Conservation (phyloP, 2,113 vertebrate species). For the Seriola rivoliana region DNA sequence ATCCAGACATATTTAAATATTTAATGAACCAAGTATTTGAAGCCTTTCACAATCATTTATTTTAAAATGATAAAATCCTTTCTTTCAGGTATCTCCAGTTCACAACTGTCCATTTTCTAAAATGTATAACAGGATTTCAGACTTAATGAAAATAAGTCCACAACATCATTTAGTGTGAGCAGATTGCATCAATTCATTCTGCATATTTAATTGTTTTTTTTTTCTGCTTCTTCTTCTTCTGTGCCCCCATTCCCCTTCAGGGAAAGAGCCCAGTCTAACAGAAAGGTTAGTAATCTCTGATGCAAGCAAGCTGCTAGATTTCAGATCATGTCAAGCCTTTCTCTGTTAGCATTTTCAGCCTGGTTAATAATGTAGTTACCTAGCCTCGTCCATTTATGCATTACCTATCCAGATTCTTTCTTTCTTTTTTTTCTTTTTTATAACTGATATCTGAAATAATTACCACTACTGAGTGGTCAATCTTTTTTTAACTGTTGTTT, state of each 20-base stretch:
- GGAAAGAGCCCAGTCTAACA: slow-evolving; percentile 66
- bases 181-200: slow-evolving; percentile 75
- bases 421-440: not conserved
- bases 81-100: slow-evolving; percentile 10
- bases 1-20: not conserved
- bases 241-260: slow-evolving; percentile 53
- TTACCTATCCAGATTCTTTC: slow-evolving; percentile 56
- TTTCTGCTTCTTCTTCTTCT: slow-evolving; percentile 5
- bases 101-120: slow-evolving; percentile 20
- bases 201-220: slow-evolving; percentile 80
- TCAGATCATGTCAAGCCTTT: slow-evolving; percentile 78
- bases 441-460: slow-evolving; percentile 74
- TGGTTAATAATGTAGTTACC: slow-evolving; percentile 79
- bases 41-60: slow-evolving; percentile 9
- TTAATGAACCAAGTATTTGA: not conserved
- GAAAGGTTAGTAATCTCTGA: slow-evolving; percentile 82
- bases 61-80: not conserved
- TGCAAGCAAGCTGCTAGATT: slow-evolving; percentile 80
- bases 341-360: slow-evolving; percentile 70
- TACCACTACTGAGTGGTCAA: slow-evolving; percentile 75
- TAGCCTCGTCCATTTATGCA: slow-evolving; percentile 57
- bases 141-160: slow-evolving; percentile 37
- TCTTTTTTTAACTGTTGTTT: slow-evolving; percentile 78
- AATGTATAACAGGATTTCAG: slow-evolving; percentile 1
- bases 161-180: slow-evolving; percentile 56